Evolutionary conservation across 2,113 vertebrate genomes (phyloP).

Genomic region (Petrocephalus microphthalmus): DNA sequence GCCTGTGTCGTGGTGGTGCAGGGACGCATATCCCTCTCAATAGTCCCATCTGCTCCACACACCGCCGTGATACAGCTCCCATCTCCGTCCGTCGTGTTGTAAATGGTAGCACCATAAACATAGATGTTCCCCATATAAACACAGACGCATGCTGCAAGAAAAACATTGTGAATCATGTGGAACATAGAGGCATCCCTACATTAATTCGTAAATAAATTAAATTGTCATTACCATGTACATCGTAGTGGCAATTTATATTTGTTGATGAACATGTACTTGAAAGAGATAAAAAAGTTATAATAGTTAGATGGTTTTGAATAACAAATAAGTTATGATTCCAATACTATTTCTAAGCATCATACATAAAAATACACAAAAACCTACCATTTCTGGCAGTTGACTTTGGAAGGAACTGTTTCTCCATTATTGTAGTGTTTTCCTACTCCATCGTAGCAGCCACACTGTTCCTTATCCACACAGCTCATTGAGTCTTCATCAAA

Average conservation of each 20-base stretch:
- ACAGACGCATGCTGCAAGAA: slow-evolving; percentile 68
- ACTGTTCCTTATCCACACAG: slow-evolving; percentile 67
- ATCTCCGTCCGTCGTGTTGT: slow-evolving; percentile 72
- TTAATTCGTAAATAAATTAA: neutral
- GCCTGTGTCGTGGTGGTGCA: slow-evolving; percentile 45
- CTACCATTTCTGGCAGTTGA: slow-evolving; percentile 75
- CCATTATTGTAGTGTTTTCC: slow-evolving; percentile 56
- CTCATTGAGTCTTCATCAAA: slow-evolving; percentile 84
- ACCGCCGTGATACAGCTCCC: slow-evolving; percentile 69
- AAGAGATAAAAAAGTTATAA: slow-evolving; percentile 17
- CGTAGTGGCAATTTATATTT: slow-evolving; percentile 45
- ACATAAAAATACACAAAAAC: neutral
- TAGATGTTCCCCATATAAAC: slow-evolving; percentile 60
- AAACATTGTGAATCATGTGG: neutral
- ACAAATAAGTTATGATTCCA: neutral
- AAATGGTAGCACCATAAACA: slow-evolving; percentile 54
- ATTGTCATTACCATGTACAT: slow-evolving; percentile 47
- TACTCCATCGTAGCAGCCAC: slow-evolving; percentile 50
- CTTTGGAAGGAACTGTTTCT: slow-evolving; percentile 48
- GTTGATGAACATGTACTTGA: slow-evolving; percentile 53
- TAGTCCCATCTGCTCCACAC: slow-evolving; percentile 63
- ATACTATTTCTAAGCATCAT: neutral
- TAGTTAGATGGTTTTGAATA: neutral
- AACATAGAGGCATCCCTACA: neutral
- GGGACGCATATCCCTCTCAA: slow-evolving; percentile 44